Base-by-base conservation (phyloP, 2,888 invertebrate species). In the Tridacna crocea region DNA sequence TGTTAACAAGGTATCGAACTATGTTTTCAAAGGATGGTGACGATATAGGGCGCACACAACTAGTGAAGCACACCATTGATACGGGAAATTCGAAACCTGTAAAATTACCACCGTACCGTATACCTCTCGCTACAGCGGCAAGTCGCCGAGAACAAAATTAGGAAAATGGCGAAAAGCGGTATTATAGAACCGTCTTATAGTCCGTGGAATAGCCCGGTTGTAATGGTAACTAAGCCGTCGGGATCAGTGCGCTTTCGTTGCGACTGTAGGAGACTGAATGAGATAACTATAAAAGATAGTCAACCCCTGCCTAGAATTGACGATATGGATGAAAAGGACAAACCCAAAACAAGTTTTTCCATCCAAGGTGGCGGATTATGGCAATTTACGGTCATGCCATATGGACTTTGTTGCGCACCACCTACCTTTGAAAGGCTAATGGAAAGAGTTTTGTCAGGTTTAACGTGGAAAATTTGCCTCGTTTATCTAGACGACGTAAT, bases 261-360 rank as follows among this genome's bases (percentile, higher is more conserved):
- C 61, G 83, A 88, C 61, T 87, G 66, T 70, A 47, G 86, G 12
- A 24, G 77, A 0, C 15, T 88, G 15, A 88, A 89, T 79, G 79
- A 81, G 3, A 24, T 78, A 12, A 87, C 85, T 8, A 65, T 82
- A 26, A 85, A 81, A 55, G 88, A 89, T 78, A 79, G 66, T 15
- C 81, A 87, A 61, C 83, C 83, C 12, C 63, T 89, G 15, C 87
- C 86, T 15, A 84, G 85, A 77, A 88, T 83, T 51, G 85, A 88
- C 75, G 86, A 86, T 60, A 83, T 66, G 76, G n/a, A n/a, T n/a
- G n/a, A n/a, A n/a, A n/a, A n/a, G n/a, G n/a, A n/a, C n/a, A n/a
- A n/a, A n/a, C n/a, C n/a, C n/a, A n/a, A n/a, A n/a, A n/a, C n/a
- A n/a, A n/a, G n/a, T n/a, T n/a, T n/a, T n/a, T n/a, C n/a, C n/a